phyloP scores from a whole-genome alignment of 2,797 vertebrate species.

The Onychomys torridus region DNA sequence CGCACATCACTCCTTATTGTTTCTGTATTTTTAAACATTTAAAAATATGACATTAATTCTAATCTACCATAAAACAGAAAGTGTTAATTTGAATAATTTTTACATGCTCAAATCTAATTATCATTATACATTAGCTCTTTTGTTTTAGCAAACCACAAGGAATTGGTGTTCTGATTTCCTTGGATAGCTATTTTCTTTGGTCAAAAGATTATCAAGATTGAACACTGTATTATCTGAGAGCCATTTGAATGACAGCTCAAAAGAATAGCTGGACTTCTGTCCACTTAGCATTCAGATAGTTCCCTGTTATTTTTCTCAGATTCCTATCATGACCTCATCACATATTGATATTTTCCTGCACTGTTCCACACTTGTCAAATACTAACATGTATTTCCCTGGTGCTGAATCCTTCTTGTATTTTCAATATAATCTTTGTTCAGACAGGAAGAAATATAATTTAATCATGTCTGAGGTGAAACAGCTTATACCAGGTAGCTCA shows the following conservation, averaged over 20 bases:
- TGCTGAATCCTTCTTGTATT: slow-evolving; percentile 63
- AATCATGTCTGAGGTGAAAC: slow-evolving; percentile 80
- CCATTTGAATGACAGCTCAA: not conserved
- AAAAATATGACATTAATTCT: slow-evolving; percentile 15
- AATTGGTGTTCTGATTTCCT: not conserved
- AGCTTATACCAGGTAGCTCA: slow-evolving; percentile 65
- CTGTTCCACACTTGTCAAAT: slow-evolving; percentile 66
- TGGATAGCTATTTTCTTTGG: slow-evolving; percentile 38
- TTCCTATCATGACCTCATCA: slow-evolving; percentile 68
- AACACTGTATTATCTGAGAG: not conserved
- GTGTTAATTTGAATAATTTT: not conserved
- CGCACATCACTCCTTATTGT: no score
- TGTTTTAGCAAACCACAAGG: not conserved
- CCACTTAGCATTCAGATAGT: slow-evolving; percentile 36
- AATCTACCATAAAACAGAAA: not conserved
- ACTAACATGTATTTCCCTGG: slow-evolving; percentile 62
- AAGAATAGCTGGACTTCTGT: not conserved
- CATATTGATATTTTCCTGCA: slow-evolving; percentile 66
- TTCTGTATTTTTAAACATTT: not conserved
- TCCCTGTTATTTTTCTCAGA: slow-evolving; percentile 21
- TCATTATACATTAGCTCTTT: not conserved
- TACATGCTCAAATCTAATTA: not conserved
- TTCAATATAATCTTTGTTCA: slow-evolving; percentile 81
- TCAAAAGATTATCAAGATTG: not conserved
- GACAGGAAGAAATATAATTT: slow-evolving; percentile 85